Evolutionary conservation across 2,113 vertebrate species (phyloP), one percentile per base, ranked within the genome.

Genomic region (Rhinopomastus cyanomelas): DNA sequence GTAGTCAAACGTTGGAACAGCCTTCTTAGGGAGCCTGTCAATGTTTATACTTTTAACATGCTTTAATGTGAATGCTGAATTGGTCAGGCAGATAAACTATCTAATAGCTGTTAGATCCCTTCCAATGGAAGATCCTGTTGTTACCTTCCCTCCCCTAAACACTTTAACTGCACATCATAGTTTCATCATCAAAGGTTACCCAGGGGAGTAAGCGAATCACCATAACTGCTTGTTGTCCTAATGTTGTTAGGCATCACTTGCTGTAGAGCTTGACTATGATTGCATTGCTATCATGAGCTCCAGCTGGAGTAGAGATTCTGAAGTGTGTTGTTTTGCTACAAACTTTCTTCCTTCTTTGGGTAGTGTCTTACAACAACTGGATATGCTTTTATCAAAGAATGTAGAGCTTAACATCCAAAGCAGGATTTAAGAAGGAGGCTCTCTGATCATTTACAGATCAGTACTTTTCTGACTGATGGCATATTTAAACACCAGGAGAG

Each of bases 161-260:
- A n/a, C 14, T 88, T 71, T 62, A 64, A 60, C 22, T 56, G 17
- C 25, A 55, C 8, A 60, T 42, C 22, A 59, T 23, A 36, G 13
- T 29, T 81, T 9, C 39, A 59, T 29, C 61, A 52, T 11, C 26
- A 25, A 57, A 51, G 11, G 32, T 51, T 73, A 74, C 6, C 9
- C 8, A 42, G 25, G 10, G 5, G 19, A 87, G 11, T 30, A 56
- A 53, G 7, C 27, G 26, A 83, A 48, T 85, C 11, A 14, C 39
- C 1, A 0, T 11, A 62, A 39, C 6, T 46, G 18, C 22, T 53
- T 44, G 17, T 30, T 79, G 42, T 74, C 48, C 0, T 0, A 51
- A 46, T 17, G 22, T 27, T 75, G 23, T 42, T 4, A 2, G 49
- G 27, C 18, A 51, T n/a, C 23, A 8, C 48, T 88, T 77, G 30